Base-by-base conservation (phyloP, 2,888 invertebrate genomes). In the Melieria picta region DNA sequence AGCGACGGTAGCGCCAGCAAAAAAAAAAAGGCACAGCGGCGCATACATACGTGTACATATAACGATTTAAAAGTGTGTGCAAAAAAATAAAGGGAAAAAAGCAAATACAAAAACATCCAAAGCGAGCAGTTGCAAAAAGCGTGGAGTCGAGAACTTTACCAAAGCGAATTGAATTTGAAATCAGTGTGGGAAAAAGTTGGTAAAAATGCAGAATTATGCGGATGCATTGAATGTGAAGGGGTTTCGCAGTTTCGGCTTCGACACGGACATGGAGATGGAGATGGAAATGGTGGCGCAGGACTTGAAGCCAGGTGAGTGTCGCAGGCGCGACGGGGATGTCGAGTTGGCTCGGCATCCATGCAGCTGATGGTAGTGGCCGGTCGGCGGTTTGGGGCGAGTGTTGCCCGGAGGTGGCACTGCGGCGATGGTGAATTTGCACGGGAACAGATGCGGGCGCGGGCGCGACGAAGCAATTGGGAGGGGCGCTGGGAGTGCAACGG, bases 231-330 rank as follows among this genome's bases (percentile, higher is more conserved):
- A 81, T 74, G 83, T 80, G 66, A 82, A 82, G 74, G 82, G 85
- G 61, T 84, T 83, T 69, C 82, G 83, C 72, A 86, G 85, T 78
- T 87, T 86, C 77, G 86, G 85, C 65, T 87, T 87, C 75, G 87
- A 87, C 77, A 83, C 84, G 50, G 87, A 87, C 77, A 84, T 87
- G 79, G 87, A 86, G 77, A 85, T 85, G 84, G 85, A 85, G 67
- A 83, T 85, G 83, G 84, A 85, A 64, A 77, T 78, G 76, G 80
- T 78, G 45, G 67, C 77, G 57, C 74, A 70, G 58, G 73, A 72
- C 69, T 72, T 71, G 74, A 83, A 82, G 80, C 79, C 77, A 74
- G 82, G 82, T 30, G 30, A 30, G 30, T 30, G 30, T 30, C 30
- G 30, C 30, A 30, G 30, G 30, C 30, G 30, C 30, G 30, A 3